Conservation (phyloP, 1,140 invertebrate species). For the Octopus bimaculoides region DNA sequence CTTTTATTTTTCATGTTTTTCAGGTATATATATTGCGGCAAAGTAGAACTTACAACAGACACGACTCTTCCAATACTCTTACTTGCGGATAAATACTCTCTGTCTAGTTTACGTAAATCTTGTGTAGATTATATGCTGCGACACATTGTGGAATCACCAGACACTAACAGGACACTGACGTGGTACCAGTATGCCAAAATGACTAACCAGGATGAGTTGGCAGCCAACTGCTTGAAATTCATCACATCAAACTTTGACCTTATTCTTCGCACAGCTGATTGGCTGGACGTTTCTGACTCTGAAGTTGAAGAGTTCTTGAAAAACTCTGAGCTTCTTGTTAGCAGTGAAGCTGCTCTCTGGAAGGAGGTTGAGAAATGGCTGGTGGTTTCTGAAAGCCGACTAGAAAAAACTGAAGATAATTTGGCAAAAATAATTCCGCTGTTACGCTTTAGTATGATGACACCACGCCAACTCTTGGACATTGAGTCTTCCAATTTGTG, state of each 20-base stretch:
- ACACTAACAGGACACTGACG: conserved; percentile 47
- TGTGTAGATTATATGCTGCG: conserved; percentile 52
- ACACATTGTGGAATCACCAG: conserved; percentile 47
- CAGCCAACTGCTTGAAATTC: conserved; percentile 44
- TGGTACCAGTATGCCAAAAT: conserved; percentile 53
- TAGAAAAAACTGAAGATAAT: conserved; percentile 34
- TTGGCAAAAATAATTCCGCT: conserved; percentile 40
- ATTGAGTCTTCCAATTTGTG: conserved; percentile 41
- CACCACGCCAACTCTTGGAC: conserved; percentile 40
- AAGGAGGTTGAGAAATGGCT: conserved; percentile 46
- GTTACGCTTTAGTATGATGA: conserved; percentile 47
- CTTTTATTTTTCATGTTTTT: conserved; percentile 8
- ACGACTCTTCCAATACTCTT: conserved; percentile 45
- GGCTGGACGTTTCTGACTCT: conserved; percentile 37
- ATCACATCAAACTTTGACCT: conserved; percentile 52
- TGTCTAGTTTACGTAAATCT: conserved; percentile 38
- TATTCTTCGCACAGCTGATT: conserved; percentile 45
- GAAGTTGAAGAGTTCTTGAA: conserved; percentile 45
- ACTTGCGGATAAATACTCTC: conserved; percentile 51
- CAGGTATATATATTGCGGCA: conserved; percentile 50
- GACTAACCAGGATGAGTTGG: conserved; percentile 38
- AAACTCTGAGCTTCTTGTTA: conserved; percentile 49
- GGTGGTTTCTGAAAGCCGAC: conserved; percentile 27
- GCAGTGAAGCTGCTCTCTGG: conserved; percentile 43
- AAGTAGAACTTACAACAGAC: conserved; percentile 40